phyloP scores from a whole-genome alignment of 2,888 invertebrate species.

The Yponomeuta sedellus region DNA sequence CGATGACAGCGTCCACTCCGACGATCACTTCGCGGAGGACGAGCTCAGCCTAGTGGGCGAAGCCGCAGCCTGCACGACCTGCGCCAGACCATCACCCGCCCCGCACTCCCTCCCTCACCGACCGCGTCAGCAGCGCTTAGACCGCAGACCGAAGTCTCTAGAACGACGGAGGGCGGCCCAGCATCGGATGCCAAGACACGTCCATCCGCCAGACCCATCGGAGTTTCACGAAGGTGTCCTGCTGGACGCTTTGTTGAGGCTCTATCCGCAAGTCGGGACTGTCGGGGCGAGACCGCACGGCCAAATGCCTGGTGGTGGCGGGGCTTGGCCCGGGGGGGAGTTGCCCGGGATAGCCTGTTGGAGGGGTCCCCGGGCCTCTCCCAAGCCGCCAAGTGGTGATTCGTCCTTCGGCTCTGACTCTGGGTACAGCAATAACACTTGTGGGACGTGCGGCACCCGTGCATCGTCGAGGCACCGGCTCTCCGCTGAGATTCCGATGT shows the following conservation, averaged over 20 bases:
- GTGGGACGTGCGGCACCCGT: slow-evolving; percentile 81
- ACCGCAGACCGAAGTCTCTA: slow-evolving; percentile 74
- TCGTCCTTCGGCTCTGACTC: slow-evolving; percentile 91
- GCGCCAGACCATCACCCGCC: slow-evolving; percentile 69
- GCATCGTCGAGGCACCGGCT: slow-evolving; percentile 71
- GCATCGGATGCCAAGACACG: slow-evolving; percentile 65
- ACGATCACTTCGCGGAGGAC: slow-evolving; percentile 91
- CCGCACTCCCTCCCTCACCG: slow-evolving; percentile 74
- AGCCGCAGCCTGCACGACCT: slow-evolving; percentile 66
- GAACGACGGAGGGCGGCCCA: slow-evolving; percentile 68
- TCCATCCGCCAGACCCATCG: slow-evolving; percentile 83
- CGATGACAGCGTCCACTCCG: slow-evolving; percentile 79
- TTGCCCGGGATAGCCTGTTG: slow-evolving; percentile 76
- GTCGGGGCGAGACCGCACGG: slow-evolving; percentile 73
- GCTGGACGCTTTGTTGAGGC: slow-evolving; percentile 82
- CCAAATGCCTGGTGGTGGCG: slow-evolving; percentile 75
- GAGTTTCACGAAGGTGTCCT: slow-evolving; percentile 89
- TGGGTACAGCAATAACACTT: slow-evolving; percentile 89
- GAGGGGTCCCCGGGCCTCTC: slow-evolving; percentile 71
- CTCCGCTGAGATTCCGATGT: slow-evolving; percentile 71
- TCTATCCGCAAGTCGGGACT: slow-evolving; percentile 84
- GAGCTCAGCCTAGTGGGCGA: slow-evolving; percentile 79
- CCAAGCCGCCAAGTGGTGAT: slow-evolving; percentile 81
- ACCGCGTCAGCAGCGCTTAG: slow-evolving; percentile 76
- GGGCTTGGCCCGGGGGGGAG: slow-evolving; percentile 82